These are phyloP conservation scores for Fissipunctia ypsillon DNA, from an alignment of 2,888 invertebrate species.

Conservation along the genomic window DNA sequence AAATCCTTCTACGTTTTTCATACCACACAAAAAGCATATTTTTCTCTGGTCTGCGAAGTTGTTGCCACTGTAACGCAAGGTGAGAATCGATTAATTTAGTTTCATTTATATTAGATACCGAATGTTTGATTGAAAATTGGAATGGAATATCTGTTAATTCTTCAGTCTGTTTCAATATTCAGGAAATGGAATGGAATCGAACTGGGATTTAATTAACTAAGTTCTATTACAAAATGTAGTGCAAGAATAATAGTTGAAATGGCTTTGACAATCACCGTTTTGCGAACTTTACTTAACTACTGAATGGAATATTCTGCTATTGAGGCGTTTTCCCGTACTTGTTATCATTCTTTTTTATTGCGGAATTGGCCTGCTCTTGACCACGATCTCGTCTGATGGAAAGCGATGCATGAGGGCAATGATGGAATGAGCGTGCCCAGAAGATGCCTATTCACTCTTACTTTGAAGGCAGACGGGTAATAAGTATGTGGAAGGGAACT, in stretches of 20 bases:
- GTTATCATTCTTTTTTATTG: no score
- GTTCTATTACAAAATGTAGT: conserved; percentile 20
- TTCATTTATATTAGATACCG: not conserved
- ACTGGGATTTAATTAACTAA: conserved; percentile 44
- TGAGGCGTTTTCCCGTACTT: not conserved
- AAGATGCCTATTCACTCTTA: no score
- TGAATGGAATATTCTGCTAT: conserved; percentile 9
- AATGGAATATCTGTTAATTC: conserved; percentile 36
- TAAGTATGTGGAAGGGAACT: no score
- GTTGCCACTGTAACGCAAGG: not conserved
- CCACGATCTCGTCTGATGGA: no score
- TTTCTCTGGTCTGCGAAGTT: not conserved
- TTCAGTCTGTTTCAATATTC: conserved; percentile 22
- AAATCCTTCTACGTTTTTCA: not conserved
- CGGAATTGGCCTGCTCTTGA: no score
- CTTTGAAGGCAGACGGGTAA: no score
- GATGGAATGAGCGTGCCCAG: no score
- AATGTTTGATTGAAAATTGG: conserved; percentile 11
- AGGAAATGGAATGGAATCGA: conserved; percentile 25
- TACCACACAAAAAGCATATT: not conserved
- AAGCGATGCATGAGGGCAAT: no score
- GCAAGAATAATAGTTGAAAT: conserved; percentile 13
- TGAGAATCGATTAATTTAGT: conserved; percentile 21
- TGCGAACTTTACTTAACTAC: conserved; percentile 6
- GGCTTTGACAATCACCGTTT: conserved; percentile 14